Conservation (phyloP, 2,888 invertebrate species). For the Sarcophaga variegata region DNA sequence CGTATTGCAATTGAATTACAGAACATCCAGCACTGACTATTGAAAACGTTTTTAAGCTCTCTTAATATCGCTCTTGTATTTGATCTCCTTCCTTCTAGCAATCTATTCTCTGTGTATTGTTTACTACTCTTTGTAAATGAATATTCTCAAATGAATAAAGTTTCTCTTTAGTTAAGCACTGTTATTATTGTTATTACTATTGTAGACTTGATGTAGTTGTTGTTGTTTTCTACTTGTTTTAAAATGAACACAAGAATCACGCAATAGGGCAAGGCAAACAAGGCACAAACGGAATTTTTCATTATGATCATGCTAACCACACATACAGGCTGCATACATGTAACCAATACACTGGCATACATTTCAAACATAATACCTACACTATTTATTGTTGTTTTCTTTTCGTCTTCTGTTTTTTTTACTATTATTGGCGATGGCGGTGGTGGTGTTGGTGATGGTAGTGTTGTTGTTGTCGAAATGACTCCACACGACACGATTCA, state of each 20-base stretch:
- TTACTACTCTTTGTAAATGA: conserved; percentile 30
- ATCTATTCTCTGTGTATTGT: background rate
- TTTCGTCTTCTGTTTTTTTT: conserved; percentile 7
- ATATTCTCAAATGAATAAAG: conserved; percentile 37
- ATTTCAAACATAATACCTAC: conserved; percentile 64
- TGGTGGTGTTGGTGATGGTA: conserved; percentile 29
- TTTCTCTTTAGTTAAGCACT: conserved; percentile 28
- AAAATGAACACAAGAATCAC: conserved; percentile 77
- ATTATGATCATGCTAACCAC: conserved; percentile 65
- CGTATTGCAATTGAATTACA: too few relatives aligned
- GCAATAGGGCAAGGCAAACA: conserved; percentile 82
- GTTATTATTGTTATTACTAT: background rate
- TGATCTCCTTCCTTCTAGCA: background rate
- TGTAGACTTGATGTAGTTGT: background rate
- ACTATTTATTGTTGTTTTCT: conserved; percentile 13
- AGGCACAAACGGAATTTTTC: conserved; percentile 71
- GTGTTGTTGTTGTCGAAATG: conserved; percentile 54
- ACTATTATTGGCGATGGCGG: conserved; percentile 23
- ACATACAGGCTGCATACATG: conserved; percentile 50
- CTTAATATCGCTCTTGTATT: background rate
- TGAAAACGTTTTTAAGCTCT: too few relatives aligned
- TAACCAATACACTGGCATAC: conserved; percentile 72
- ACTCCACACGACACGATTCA: conserved; percentile 78
- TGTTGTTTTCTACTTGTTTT: conserved; percentile 25
- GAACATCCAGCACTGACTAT: too few relatives aligned